Percentiles rank a stretch among this genome's conserved stretches.
Conservation (phyloP, 2,797 vertebrate genomes). For the Buphagus erythrorhynchus region DNA sequence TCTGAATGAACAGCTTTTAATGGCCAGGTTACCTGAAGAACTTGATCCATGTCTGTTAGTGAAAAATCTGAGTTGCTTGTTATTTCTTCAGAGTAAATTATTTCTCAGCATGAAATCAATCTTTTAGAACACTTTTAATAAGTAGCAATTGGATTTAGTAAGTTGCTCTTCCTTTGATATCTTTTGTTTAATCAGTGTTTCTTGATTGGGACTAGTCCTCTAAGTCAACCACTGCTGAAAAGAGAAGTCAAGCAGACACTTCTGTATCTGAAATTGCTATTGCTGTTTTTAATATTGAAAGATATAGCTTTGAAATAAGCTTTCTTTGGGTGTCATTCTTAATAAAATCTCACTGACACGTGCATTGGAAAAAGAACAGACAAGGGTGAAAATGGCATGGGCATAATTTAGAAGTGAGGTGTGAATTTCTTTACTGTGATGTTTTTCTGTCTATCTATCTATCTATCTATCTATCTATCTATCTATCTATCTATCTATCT, state of each 20-base stretch:
- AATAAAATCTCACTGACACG: fast-evolving
- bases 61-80: not conserved
- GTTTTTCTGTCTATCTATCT: not conserved
- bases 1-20: not conserved
- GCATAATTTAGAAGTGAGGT: not conserved
- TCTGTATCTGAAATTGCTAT: not conserved
- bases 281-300: not conserved
- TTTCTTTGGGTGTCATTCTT: not conserved
- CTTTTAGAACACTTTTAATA: not conserved
- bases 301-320: not conserved
- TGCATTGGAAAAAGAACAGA: not conserved
- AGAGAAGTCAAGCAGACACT: not conserved
- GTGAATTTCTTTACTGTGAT: not conserved
- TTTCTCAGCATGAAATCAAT: not conserved
- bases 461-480: not conserved
- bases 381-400: not conserved
- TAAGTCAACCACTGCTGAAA: not conserved
- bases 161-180: not conserved
- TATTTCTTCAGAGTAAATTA: not conserved
- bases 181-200: not conserved
- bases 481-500: not conserved
- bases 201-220: not conserved
- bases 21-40: not conserved
- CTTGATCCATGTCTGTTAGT: not conserved
- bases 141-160: not conserved